phyloP scores from a whole-genome alignment of 1,140 invertebrate genomes.

The Metaphire vulgaris region DNA sequence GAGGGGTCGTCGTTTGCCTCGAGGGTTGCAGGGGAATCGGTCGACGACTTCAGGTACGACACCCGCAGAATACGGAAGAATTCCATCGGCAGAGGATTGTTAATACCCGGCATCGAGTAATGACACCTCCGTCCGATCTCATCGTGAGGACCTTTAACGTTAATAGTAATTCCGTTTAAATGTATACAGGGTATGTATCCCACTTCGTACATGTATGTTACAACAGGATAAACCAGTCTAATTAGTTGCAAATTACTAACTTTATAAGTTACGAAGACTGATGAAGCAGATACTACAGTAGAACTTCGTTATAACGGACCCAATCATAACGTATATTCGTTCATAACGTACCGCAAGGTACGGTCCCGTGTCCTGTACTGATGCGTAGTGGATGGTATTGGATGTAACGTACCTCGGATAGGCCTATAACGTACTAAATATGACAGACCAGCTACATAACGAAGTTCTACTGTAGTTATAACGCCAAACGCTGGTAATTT shows the following conservation, averaged over 20 bases:
- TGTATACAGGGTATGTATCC: not conserved
- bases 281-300: not conserved
- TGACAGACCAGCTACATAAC: constrained; percentile 18
- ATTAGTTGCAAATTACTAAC: not conserved
- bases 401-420: no score
- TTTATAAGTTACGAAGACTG: not conserved
- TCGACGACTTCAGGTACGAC: not conserved
- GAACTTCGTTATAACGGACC: constrained; percentile 18
- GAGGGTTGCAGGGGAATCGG: not conserved
- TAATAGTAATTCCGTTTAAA: not conserved
- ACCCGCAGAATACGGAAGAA: constrained; percentile 28
- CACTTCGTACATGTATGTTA: not conserved
- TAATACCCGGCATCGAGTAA: constrained; percentile 26
- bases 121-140: constrained; percentile 10
- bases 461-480: no score
- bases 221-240: not conserved
- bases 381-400: no score
- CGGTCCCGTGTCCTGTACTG: no score
- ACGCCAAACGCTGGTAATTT: constrained; percentile 17
- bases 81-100: constrained; percentile 16
- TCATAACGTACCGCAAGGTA: no score
- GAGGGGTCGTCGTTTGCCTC: not conserved
- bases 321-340: constrained; percentile 14
- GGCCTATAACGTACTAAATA: no score
- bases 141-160: constrained; percentile 20